These are phyloP conservation scores for Anarrhichthys ocellatus DNA, from an alignment of 2,113 vertebrate genomes.

Conservation along the genomic window DNA sequence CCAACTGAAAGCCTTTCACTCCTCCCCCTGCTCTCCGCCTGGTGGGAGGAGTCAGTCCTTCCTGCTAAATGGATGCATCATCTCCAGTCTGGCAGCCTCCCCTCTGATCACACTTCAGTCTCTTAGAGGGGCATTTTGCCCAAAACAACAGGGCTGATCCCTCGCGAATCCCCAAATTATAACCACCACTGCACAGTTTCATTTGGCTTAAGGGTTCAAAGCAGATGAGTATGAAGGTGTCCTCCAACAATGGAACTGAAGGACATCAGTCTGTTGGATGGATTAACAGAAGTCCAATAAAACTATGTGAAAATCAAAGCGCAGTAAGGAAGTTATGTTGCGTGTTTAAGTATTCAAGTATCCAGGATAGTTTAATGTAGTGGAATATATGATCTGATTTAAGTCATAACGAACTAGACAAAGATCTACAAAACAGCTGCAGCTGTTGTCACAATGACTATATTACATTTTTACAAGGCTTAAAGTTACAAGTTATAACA, in stretches of 20 bases:
- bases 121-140: conserved; percentile 4
- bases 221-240: conserved; percentile 20
- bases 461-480: too few relatives aligned
- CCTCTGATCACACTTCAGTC: conserved; percentile 17
- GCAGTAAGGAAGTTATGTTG: too few relatives aligned
- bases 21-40: background rate
- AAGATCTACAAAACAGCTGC: too few relatives aligned
- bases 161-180: background rate
- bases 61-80: conserved; percentile 6
- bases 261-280: background rate
- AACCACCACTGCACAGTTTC: background rate
- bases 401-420: too few relatives aligned
- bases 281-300: background rate
- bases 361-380: too few relatives aligned
- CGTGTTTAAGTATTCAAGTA: too few relatives aligned
- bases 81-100: conserved; percentile 18
- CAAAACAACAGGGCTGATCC: conserved; percentile 6
- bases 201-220: conserved; percentile 14
- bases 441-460: too few relatives aligned
- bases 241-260: conserved; percentile 15
- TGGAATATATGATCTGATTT: too few relatives aligned
- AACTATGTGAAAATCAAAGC: too few relatives aligned
- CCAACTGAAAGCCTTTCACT: too few relatives aligned
- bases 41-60: conserved; percentile 2
- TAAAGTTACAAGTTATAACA: too few relatives aligned